These are phyloP conservation scores for Allygus modestus DNA, from an alignment of 2,888 invertebrate genomes.

Conservation along the genomic window DNA sequence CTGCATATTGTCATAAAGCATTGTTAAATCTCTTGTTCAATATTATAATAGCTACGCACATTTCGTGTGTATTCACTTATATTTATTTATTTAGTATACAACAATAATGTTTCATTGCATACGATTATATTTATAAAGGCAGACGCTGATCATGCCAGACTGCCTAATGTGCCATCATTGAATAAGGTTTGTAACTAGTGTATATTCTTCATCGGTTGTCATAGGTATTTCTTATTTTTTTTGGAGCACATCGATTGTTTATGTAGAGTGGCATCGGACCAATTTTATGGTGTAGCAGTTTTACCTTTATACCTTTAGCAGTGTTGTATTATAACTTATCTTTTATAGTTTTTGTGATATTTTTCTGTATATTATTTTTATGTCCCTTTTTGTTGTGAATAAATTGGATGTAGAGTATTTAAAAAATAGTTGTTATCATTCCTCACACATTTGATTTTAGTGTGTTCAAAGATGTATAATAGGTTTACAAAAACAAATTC, in stretches of 20 bases:
- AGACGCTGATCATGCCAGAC: slow-evolving; percentile 46
- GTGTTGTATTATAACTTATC: slow-evolving; percentile 52
- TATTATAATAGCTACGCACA: background rate
- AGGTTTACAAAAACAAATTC: too few species aligned
- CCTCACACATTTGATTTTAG: too few species aligned
- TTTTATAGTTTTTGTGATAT: slow-evolving; percentile 51
- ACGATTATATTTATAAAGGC: slow-evolving; percentile 1
- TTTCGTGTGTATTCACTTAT: background rate
- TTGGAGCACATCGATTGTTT: background rate
- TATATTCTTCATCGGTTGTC: slow-evolving; percentile 50
- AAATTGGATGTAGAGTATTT: slow-evolving; percentile 62
- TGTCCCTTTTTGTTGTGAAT: slow-evolving; percentile 60
- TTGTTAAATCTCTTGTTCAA: slow-evolving; percentile 7
- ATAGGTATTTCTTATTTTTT: slow-evolving; percentile 25
- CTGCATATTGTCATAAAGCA: background rate
- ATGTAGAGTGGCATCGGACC: slow-evolving; percentile 38
- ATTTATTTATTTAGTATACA: background rate
- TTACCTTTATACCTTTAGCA: slow-evolving; percentile 51
- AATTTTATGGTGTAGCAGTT: slow-evolving; percentile 54
- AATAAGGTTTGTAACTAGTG: slow-evolving; percentile 52
- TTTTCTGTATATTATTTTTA: slow-evolving; percentile 54
- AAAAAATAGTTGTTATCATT: background rate
- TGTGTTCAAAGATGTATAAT: too few species aligned
- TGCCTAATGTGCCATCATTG: slow-evolving; percentile 62
- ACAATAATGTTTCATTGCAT: background rate